Conservation (phyloP, 1,140 invertebrate genomes). For the Homarus americanus region DNA sequence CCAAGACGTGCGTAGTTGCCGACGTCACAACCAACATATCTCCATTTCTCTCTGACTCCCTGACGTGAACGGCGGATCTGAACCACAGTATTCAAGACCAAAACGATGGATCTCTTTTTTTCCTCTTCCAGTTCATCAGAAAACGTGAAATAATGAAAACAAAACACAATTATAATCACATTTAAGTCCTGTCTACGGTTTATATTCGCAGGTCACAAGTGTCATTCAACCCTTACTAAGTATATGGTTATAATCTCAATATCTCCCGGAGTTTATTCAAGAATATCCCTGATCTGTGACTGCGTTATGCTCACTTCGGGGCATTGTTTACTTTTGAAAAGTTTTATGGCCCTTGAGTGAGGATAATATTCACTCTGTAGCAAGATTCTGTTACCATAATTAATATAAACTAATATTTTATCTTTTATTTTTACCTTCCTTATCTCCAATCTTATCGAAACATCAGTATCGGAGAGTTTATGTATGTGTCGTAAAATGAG, state of each 20-base stretch:
- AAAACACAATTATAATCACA: neutral
- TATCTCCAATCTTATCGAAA: neutral
- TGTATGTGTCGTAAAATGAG: neutral
- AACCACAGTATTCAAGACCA: neutral
- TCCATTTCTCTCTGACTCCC: neutral
- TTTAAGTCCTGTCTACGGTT: neutral
- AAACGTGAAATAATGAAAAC: neutral
- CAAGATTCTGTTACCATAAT: neutral
- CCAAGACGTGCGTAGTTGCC: neutral
- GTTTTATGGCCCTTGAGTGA: conserved; percentile 18
- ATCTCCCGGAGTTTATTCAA: neutral
- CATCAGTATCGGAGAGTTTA: neutral
- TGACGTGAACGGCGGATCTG: neutral
- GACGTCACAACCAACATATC: neutral
- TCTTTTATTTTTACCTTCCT: neutral
- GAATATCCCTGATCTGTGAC: neutral
- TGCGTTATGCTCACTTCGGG: conserved; percentile 26
- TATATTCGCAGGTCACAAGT: neutral
- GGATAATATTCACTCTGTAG: neutral
- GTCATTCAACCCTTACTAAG: neutral
- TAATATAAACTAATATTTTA: neutral
- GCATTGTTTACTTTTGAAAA: conserved; percentile 25
- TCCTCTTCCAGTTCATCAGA: neutral
- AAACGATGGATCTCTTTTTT: neutral
- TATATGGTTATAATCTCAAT: neutral